Conservation (phyloP, 1,140 invertebrate genomes). For the Ooceraea biroi region DNA sequence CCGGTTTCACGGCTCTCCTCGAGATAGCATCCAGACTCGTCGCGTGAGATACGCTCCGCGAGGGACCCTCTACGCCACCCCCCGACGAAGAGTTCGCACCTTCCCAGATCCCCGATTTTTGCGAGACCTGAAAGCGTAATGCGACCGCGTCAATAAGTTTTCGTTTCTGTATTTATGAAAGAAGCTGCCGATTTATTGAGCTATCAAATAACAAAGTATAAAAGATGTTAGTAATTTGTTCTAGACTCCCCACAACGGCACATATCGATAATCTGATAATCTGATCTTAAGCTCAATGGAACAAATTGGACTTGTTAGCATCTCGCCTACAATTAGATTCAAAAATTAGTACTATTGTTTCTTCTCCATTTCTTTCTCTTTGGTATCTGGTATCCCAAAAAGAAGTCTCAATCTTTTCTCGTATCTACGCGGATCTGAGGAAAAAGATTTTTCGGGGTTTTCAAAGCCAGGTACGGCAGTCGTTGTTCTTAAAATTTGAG, state of each 20-base stretch:
- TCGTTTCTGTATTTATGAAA: neutral
- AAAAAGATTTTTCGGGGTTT: neutral
- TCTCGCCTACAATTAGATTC: no score
- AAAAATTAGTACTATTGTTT: neutral
- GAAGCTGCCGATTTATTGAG: no score
- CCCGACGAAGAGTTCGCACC: conserved; percentile 80
- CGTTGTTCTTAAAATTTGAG: conserved; percentile 42
- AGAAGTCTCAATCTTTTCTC: neutral
- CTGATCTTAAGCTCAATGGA: no score
- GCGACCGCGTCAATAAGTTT: neutral
- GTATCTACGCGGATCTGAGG: neutral
- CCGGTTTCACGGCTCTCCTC: conserved; percentile 84
- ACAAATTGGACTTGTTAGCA: no score
- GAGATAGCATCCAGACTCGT: conserved; percentile 88
- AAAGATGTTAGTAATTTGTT: no score
- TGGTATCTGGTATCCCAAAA: neutral
- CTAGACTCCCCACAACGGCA: no score
- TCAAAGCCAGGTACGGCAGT: neutral
- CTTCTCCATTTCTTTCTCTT: neutral
- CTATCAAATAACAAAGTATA: no score
- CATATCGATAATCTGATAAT: no score
- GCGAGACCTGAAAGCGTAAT: conserved; percentile 78
- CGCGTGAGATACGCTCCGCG: conserved; percentile 86
- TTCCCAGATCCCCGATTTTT: conserved; percentile 84
- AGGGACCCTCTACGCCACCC: conserved; percentile 80